Percentiles rank a stretch among this genome's conserved stretches.
Conservation (phyloP, 1,140 invertebrate species). For the Oppia nitens region DNA sequence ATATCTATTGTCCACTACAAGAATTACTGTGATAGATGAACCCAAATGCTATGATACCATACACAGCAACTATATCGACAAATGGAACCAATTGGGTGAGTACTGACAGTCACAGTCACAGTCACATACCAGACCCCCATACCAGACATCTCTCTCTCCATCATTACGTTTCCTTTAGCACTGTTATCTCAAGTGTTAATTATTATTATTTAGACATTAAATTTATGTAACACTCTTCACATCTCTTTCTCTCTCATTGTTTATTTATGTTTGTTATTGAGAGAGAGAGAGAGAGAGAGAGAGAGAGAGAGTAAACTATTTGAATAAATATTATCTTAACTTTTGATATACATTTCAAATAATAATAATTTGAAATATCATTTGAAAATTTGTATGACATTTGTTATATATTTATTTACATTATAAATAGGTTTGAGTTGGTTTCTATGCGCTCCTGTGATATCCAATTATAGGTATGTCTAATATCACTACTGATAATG, state of each 20-base stretch:
- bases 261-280: too few relatives aligned
- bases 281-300: too few relatives aligned
- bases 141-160: too few relatives aligned
- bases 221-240: too few relatives aligned
- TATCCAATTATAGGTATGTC: background rate
- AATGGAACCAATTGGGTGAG: conserved; percentile 15
- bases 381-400: background rate
- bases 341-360: background rate
- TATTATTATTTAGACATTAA: too few relatives aligned
- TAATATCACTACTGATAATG: background rate
- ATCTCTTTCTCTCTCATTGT: too few relatives aligned
- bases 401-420: background rate
- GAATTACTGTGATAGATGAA: conserved; percentile 9
- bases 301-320: too few relatives aligned
- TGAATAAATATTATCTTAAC: too few relatives aligned
- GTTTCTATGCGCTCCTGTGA: background rate
- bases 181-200: too few relatives aligned
- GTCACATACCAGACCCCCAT: too few relatives aligned
- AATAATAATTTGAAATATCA: background rate
- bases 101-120: background rate
- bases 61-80: too few relatives aligned
- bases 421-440: background rate
- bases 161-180: too few relatives aligned
- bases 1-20: conserved; percentile 1
- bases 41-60: conserved; percentile 5